Evolutionary conservation across 2,888 invertebrate species (phyloP).

Genomic region (Trichacis sp.): DNA sequence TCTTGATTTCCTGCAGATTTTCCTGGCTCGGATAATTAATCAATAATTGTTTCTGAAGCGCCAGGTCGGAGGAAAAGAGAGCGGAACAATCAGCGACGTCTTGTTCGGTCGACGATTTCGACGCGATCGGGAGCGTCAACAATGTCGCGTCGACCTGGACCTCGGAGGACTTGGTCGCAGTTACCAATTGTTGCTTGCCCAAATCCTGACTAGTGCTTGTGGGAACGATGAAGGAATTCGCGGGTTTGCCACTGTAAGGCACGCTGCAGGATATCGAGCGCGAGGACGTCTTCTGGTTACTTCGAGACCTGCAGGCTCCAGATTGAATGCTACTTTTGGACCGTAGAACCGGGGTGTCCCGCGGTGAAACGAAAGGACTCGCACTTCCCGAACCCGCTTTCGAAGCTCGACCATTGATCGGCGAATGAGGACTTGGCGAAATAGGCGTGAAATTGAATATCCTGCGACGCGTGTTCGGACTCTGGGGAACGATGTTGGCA

Average conservation of each 20-base stretch:
- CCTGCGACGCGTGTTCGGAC: constrained; percentile 82
- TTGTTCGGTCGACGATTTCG: constrained; percentile 44
- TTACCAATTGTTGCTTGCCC: constrained; percentile 45
- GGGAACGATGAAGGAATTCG: constrained; percentile 61
- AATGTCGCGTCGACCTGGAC: constrained; percentile 47
- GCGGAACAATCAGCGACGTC: constrained; percentile 45
- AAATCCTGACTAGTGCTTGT: constrained; percentile 53
- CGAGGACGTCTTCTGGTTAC: constrained; percentile 55
- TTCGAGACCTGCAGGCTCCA: constrained; percentile 60
- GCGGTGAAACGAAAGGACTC: constrained; percentile 86
- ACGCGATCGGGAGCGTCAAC: constrained; percentile 39
- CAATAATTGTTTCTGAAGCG: constrained; percentile 61
- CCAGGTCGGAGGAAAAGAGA: constrained; percentile 52
- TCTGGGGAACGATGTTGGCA: constrained; percentile 74
- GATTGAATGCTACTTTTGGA: constrained; percentile 74
- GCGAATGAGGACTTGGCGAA: constrained; percentile 82
- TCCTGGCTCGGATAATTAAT: constrained; percentile 67
- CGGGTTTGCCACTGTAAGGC: constrained; percentile 55
- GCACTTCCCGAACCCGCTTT: constrained; percentile 78
- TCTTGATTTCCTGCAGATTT: constrained; percentile 61
- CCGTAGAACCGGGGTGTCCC: constrained; percentile 80
- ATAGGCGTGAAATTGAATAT: constrained; percentile 90
- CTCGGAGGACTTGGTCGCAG: constrained; percentile 53
- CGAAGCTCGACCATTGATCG: constrained; percentile 71
- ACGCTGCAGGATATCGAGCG: constrained; percentile 65